Base-by-base conservation (phyloP, 2,888 invertebrate species). In the Xylota segnis region DNA sequence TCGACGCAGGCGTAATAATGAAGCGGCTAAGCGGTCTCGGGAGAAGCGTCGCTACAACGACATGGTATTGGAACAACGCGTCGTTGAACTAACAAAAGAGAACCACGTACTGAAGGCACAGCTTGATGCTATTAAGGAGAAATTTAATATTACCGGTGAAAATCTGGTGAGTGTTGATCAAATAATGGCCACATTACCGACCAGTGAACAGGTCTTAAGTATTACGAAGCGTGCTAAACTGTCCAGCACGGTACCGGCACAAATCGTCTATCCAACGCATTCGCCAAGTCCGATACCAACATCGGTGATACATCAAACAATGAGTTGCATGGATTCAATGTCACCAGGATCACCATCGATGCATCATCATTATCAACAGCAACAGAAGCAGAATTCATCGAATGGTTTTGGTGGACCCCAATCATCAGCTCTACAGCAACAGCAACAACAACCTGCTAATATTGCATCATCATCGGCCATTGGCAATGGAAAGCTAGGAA, bases 11-110 rank as follows among this genome's bases (percentile, higher is more conserved):
- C 95, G 98, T 81, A 99, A 99, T 93, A 99, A 99, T 92, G 98
- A 98, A 92, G 99, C 99, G 0, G 99, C 99, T 76, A 98, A 99
- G 91, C 94, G 98, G 54, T 98, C 98, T 5, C 95, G 98, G n/a
- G 98, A 99, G 92, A 99, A 99, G 92, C 95, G 98, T 50, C 95
- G 98, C 58, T 96, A 97, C 93, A 98, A 99, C 91, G 98, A 99
- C 92, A 97, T 98, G 97, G 97, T 98, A 0, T 94, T 99, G 83
- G 99, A 99, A 90, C 97, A 97, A 89, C 95, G 98, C 58, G 98
- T 99, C 34, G 95, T 98, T 74, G 98, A 98, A 91, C 93, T 99
- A 72, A 98, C 97, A 88, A 97, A 98, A 92, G 99, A 99, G 92
- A 99, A 99, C 92, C 97, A 98, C 91, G 96, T 98, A 58, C 94